These are phyloP conservation scores for Ciconia boyciana DNA, from an alignment of 2,113 vertebrate species.

Conservation along the genomic window DNA sequence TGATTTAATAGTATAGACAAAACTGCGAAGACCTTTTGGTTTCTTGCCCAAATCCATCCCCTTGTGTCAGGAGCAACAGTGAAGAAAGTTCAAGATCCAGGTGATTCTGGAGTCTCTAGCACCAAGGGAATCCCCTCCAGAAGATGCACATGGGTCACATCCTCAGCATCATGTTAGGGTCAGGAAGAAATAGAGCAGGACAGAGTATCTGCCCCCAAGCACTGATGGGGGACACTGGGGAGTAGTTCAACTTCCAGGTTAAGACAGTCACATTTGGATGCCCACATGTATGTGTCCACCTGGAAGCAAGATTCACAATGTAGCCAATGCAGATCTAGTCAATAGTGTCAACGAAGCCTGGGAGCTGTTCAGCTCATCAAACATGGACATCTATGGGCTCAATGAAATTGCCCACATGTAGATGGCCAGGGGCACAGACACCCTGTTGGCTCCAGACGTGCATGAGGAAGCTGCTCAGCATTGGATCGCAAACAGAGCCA, in stretches of 20 bases:
- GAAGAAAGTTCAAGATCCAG: not conserved
- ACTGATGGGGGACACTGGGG: not conserved
- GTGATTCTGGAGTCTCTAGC: not conserved
- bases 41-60: not conserved
- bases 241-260: not conserved
- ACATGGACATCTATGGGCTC: not conserved
- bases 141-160: accelerated
- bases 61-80: not conserved
- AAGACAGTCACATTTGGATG: not conserved
- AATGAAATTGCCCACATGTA: not conserved
- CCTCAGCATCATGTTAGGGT: not conserved
- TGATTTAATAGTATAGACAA: not conserved
- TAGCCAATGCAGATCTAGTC: not conserved
- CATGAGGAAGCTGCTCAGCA: not conserved
- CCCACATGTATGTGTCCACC: not conserved
- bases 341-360: not conserved
- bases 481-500: not conserved
- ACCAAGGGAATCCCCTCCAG: not conserved
- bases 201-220: not conserved
- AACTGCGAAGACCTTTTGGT: not conserved
- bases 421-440: not conserved
- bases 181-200: not conserved
- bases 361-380: not conserved
- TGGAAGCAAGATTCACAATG: not conserved
- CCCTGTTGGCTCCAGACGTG: accelerated